Base-by-base conservation (phyloP, 2,113 vertebrate species). In the Spea multiplicata region DNA sequence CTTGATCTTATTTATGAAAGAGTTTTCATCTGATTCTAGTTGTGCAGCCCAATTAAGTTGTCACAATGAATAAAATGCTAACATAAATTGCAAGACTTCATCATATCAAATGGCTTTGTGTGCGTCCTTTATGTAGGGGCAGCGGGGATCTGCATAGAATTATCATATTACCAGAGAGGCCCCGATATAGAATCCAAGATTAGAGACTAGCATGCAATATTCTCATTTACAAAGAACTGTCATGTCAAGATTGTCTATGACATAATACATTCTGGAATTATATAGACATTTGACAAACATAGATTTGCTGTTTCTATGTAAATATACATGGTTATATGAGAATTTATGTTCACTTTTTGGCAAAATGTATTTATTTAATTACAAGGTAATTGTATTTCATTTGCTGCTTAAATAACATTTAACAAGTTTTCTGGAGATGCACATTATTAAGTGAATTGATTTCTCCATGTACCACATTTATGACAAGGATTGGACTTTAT, bases 1-100 rank as follows among this genome's bases (percentile, higher is more conserved):
- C 62, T 66, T 72, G 76, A 79, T 72, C 70, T 91, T 91, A 88
- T 88, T 85, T 87, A 86, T 83, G 72, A 87, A 53, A 89, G 86
- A 87, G 82, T 89, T 91, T 91, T 91, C 90, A 91, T 91, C 89
- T 90, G 88, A 91, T 88, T 89, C 84, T 84, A 82, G 83, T 82
- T 83, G 84, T 84, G 73, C 88, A 84, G 84, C 85, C 85, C 91
- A 92, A 90, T 93, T 92, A 90, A 89, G 88, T 85, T 90, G 92
- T 93, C 91, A 92, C 77, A 86, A 66, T 78, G 87, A 90, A 91
- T 92, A 91, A 90, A 78, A 79, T 82, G 82, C 84, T 84, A 89
- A 86, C 83, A 85, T 75, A 84, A 83, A 77, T 91, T 84, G 85
- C 85, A 81, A 83, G 85, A 86, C 85, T 86, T 87, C 88, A 84